A percentile compares a stretch with the other conserved stretches of the same genome.
These are phyloP conservation scores for Calameuta pallipes DNA, from an alignment of 2,888 invertebrate species.

Conservation along the genomic window DNA sequence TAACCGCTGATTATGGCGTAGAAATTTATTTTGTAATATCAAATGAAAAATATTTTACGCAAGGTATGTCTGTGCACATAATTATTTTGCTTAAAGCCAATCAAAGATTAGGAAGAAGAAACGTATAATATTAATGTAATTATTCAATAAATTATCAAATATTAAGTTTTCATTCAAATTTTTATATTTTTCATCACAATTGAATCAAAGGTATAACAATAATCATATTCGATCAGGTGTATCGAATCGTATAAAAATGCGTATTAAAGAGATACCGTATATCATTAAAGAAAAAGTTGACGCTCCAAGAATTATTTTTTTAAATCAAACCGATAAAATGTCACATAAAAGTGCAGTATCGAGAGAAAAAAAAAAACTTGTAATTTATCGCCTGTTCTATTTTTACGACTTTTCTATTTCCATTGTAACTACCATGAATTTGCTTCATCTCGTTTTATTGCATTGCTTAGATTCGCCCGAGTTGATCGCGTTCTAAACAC, in stretches of 20 bases:
- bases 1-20: not conserved
- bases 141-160: too few species aligned
- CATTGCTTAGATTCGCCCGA: slow-evolving; percentile 22
- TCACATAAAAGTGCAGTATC: too few species aligned
- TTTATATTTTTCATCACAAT: too few species aligned
- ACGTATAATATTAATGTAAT: not conserved
- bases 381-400: slow-evolving; percentile 24
- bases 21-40: not conserved
- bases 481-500: slow-evolving; percentile 19
- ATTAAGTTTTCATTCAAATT: too few species aligned
- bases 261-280: too few species aligned
- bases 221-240: too few species aligned
- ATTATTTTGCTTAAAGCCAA: not conserved
- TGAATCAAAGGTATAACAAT: too few species aligned
- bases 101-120: not conserved
- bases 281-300: too few species aligned
- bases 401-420: slow-evolving; percentile 36
- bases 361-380: not conserved
- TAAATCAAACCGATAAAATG: too few species aligned
- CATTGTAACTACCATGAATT: slow-evolving; percentile 27
- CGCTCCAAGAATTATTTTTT: too few species aligned
- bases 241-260: too few species aligned
- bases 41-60: not conserved
- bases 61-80: not conserved
- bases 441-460: slow-evolving; percentile 30